These are phyloP conservation scores for Passer montanus DNA, from an alignment of 2,113 vertebrate genomes.

Conservation along the genomic window DNA sequence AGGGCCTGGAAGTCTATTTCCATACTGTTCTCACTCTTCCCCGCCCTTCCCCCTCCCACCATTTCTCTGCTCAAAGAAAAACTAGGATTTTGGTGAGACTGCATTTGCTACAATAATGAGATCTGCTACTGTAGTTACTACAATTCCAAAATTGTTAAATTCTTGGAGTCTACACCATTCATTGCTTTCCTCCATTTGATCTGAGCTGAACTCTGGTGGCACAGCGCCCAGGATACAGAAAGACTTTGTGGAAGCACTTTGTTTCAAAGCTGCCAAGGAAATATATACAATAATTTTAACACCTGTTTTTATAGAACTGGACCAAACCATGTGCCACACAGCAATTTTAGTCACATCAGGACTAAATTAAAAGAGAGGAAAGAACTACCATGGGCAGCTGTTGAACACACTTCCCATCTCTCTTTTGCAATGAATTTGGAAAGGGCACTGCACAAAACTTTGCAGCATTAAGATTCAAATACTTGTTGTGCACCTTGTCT, in stretches of 20 bases:
- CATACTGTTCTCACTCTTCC: background rate
- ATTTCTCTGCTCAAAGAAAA: background rate
- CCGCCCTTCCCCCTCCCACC: accelerated
- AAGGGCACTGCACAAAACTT: background rate
- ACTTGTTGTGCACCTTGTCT: background rate
- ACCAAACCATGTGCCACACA: background rate
- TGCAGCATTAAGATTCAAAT: background rate
- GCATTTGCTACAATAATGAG: background rate
- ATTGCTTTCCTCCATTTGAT: background rate
- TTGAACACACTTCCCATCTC: background rate
- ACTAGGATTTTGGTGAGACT: background rate
- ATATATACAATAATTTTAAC: background rate
- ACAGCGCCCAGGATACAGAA: background rate
- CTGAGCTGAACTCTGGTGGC: background rate
- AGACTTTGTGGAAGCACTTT: background rate
- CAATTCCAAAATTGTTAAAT: background rate
- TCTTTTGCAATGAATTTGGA: background rate
- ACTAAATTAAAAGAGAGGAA: background rate
- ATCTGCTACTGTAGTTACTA: background rate
- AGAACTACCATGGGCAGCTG: background rate
- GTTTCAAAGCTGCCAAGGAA: background rate
- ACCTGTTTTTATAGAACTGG: background rate
- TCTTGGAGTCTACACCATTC: background rate
- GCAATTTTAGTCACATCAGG: background rate
- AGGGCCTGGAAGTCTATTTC: background rate